Evolutionary conservation across 64 coral and sea anemone species (phyloP).

Genomic region (Anthopleura sola): DNA sequence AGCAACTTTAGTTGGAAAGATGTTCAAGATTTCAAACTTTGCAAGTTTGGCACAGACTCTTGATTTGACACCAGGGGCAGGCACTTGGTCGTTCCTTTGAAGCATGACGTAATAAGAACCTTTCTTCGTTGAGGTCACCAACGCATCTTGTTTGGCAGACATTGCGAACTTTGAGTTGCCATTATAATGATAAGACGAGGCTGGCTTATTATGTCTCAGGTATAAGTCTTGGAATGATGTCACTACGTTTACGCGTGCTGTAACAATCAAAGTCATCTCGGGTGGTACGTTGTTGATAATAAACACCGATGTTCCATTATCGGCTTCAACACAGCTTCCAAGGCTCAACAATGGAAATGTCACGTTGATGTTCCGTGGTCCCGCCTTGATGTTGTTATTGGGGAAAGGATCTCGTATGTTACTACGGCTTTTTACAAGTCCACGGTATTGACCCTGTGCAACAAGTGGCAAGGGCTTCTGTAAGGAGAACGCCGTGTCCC

Average conservation of each 20-base stretch:
- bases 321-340: conserved; percentile 36
- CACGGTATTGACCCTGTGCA: conserved; percentile 42
- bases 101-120: conserved; percentile 67
- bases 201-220: conserved; percentile 56
- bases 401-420: conserved; percentile 63
- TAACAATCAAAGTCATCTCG: conserved; percentile 52
- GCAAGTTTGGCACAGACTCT: conserved; percentile 57
- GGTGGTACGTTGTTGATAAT: conserved; percentile 61
- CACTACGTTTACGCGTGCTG: conserved; percentile 13
- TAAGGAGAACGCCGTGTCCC: conserved; percentile 42
- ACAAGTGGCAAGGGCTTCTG: conserved; percentile 31
- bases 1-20: conserved; percentile 47
- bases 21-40: conserved; percentile 67
- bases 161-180: conserved; percentile 46
- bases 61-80: conserved; percentile 2
- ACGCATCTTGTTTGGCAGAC: conserved; percentile 65
- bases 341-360: conserved; percentile 57
- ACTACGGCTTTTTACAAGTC: conserved; percentile 79
- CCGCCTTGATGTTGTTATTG: conserved; percentile 62
- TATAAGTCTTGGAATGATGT: conserved; percentile 64
- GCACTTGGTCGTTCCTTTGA: conserved; percentile 17
- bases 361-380: conserved; percentile 57
- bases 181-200: conserved; percentile 66
- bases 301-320: conserved; percentile 19
- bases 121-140: conserved; percentile 41